Evolutionary conservation across 2,888 invertebrate genomes (phyloP).

Genomic region (Thysanoteuthis rhombus): DNA sequence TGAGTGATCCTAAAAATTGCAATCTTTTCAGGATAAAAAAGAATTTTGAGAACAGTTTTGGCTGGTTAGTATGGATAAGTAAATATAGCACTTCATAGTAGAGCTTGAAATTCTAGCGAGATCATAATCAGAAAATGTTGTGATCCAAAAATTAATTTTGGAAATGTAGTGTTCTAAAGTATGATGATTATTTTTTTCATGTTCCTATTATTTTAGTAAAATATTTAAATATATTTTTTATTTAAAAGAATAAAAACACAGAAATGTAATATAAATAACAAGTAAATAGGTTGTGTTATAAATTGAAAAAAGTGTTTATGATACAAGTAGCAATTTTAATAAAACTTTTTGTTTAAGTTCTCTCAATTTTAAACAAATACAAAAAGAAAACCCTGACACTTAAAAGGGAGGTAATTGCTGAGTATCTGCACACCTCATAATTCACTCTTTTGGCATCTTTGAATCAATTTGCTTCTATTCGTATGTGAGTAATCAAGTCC

Average conservation of each 20-base stretch:
- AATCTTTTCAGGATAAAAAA: neutral
- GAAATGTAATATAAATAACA: neutral
- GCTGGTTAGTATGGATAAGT: neutral
- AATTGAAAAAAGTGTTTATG: constrained; percentile 12
- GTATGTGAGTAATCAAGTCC: constrained; percentile 12
- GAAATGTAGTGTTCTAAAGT: neutral
- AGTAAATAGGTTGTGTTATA: constrained; percentile 12
- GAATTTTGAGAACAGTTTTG: neutral
- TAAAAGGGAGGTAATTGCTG: constrained; percentile 12
- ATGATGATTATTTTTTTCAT: neutral
- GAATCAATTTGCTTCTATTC: constrained; percentile 12
- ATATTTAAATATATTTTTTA: neutral
- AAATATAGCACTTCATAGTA: neutral
- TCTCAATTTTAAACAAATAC: constrained; percentile 1
- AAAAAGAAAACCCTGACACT: neutral
- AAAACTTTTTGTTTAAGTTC: neutral
- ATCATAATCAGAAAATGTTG: neutral
- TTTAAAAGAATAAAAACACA: neutral
- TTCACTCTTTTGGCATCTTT: constrained; percentile 12
- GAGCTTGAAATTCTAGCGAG: neutral
- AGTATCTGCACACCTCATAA: constrained; percentile 12
- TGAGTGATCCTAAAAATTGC: neutral
- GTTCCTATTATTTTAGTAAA: neutral
- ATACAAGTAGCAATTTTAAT: neutral
- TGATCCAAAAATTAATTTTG: neutral